Conservation (phyloP, 2,888 invertebrate genomes). For the Watsonalla binaria region DNA sequence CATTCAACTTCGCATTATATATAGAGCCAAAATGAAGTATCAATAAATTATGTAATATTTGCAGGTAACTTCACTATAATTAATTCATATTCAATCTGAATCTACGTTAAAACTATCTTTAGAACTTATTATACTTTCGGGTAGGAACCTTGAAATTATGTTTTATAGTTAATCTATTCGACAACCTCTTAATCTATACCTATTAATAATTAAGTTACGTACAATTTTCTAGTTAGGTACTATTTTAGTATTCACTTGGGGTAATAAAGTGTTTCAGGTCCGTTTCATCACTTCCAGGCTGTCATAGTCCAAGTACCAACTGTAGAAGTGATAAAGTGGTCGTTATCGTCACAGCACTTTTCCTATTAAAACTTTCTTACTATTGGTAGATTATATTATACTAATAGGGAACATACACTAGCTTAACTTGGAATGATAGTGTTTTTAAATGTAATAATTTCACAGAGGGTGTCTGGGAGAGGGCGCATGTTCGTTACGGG, state of each 20-base stretch:
- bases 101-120: constrained; percentile 51
- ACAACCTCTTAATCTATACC: constrained; percentile 28
- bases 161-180: constrained; percentile 32
- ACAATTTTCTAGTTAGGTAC: constrained; percentile 44
- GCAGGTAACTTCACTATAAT: constrained; percentile 53
- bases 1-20: background rate
- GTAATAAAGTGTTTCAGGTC: constrained; percentile 14
- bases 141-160: constrained; percentile 73
- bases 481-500: constrained; percentile 53
- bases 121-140: constrained; percentile 54
- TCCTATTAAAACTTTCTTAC: constrained; percentile 15
- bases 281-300: constrained; percentile 13
- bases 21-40: background rate
- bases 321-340: constrained; percentile 11
- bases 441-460: constrained; percentile 19
- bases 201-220: constrained; percentile 35
- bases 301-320: constrained; percentile 7
- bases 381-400: constrained; percentile 8
- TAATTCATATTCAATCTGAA: constrained; percentile 31
- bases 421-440: constrained; percentile 15
- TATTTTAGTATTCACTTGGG: constrained; percentile 34
- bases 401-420: constrained; percentile 2
- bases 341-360: constrained; percentile 43
- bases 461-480: constrained; percentile 67
- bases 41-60: constrained; percentile 11